phyloP scores from a whole-genome alignment of 2,113 vertebrate genomes.

The Ammospiza caudacuta region DNA sequence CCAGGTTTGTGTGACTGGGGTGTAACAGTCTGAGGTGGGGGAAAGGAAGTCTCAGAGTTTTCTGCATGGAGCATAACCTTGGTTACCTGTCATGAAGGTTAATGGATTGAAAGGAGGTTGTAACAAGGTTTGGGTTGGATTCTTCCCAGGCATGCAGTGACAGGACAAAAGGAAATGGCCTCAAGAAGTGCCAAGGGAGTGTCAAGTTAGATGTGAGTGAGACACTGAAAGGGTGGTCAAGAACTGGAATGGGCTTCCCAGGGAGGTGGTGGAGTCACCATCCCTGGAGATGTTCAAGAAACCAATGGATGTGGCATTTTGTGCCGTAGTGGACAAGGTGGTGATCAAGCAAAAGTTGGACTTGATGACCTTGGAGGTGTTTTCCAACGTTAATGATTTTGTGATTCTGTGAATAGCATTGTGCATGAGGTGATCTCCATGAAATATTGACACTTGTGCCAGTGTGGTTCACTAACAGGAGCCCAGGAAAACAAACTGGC shows the following conservation, averaged over 20 bases:
- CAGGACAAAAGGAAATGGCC: background rate
- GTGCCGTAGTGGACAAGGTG: background rate
- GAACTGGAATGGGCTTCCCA: background rate
- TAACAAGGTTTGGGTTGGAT: background rate
- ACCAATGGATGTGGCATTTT: background rate
- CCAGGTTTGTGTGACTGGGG: background rate
- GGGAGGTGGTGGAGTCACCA: background rate
- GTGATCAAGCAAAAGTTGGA: background rate
- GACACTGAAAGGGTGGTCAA: background rate
- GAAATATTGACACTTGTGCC: background rate
- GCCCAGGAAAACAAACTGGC: fast-evolving
- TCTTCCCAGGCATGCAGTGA: background rate
- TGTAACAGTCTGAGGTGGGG: background rate
- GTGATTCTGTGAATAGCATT: background rate
- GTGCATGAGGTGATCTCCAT: background rate
- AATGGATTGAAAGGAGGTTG: background rate
- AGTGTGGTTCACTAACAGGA: background rate
- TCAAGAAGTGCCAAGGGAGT: background rate
- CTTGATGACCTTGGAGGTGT: background rate
- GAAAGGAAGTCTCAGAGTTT: background rate
- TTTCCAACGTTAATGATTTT: background rate
- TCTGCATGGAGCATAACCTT: background rate
- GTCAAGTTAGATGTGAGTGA: background rate
- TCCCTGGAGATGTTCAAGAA: background rate
- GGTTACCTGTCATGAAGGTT: background rate